phyloP scores from a whole-genome alignment of 2,113 vertebrate species.

The Leptodactylus fuscus region DNA sequence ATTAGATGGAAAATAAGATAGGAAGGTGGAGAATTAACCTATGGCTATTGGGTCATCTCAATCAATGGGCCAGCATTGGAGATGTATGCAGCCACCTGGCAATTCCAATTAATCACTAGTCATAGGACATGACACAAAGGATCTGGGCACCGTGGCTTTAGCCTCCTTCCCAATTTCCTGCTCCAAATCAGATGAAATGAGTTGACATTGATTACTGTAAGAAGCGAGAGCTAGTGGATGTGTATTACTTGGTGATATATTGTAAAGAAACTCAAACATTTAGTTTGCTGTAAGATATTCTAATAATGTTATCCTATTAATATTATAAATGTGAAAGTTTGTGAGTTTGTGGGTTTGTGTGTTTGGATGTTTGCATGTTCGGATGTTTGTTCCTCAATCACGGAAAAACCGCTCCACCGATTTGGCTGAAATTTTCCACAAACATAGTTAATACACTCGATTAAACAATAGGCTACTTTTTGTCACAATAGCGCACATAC shows the following conservation, averaged over 20 bases:
- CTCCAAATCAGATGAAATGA: neutral
- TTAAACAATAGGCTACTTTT: no score
- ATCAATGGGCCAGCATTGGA: slow-evolving; percentile 26
- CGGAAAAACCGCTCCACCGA: no score
- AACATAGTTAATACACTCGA: no score
- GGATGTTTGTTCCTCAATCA: no score
- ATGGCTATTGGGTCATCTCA: slow-evolving; percentile 36
- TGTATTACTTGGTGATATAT: neutral
- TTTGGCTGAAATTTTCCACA: no score
- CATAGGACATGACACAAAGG: slow-evolving; percentile 32
- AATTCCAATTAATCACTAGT: slow-evolving; percentile 54
- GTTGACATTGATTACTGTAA: neutral
- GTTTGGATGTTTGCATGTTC: no score
- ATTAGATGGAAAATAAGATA: slow-evolving; percentile 29
- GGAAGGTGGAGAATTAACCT: slow-evolving; percentile 36
- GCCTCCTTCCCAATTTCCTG: slow-evolving; percentile 20
- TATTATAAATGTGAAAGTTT: no score
- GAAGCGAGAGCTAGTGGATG: neutral
- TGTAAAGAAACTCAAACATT: neutral
- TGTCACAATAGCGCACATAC: no score
- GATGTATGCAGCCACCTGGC: slow-evolving; percentile 56
- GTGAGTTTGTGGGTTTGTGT: no score
- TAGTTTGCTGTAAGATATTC: no score
- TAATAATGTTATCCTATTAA: no score
- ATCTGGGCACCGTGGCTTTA: slow-evolving; percentile 10